Evolutionary conservation across 2,888 invertebrate species (phyloP).

Genomic region (Entomobrya multifasciata): DNA sequence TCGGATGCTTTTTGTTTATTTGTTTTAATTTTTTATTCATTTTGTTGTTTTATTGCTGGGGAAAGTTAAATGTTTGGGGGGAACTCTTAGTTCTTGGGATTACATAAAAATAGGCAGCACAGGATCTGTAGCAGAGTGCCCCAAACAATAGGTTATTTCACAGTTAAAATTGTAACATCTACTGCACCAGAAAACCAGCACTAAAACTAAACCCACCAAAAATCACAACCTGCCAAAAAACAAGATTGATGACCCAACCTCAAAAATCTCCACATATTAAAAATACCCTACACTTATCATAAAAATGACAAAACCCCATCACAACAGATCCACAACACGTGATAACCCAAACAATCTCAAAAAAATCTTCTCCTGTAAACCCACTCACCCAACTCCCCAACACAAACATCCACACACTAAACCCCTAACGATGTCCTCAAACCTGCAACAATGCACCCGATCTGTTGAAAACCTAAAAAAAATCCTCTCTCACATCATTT

Average conservation of each 20-base stretch:
- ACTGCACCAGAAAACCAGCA: background rate
- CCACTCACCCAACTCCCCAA: background rate
- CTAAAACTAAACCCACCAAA: constrained; percentile 4
- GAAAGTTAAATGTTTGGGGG: no score
- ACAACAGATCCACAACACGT: background rate
- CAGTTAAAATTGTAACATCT: background rate
- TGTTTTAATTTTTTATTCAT: background rate
- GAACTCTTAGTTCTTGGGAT: no score
- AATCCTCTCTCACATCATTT: constrained; percentile 61
- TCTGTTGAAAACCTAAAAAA: background rate
- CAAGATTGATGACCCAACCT: constrained; percentile 51
- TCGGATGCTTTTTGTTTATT: background rate
- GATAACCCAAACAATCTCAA: background rate
- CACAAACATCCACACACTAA: background rate
- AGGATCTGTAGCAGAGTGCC: background rate
- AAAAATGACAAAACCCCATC: background rate
- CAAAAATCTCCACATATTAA: constrained; percentile 59
- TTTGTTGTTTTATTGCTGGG: background rate
- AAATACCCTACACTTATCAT: constrained; percentile 28
- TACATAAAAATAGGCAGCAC: background rate
- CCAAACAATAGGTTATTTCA: background rate
- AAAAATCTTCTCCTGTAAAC: background rate
- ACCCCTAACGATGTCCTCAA: constrained; percentile 26
- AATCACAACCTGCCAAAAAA: constrained; percentile 50
- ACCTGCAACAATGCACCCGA: background rate